Base-by-base conservation (phyloP, 2,888 invertebrate species). In the Fragum sueziense region DNA sequence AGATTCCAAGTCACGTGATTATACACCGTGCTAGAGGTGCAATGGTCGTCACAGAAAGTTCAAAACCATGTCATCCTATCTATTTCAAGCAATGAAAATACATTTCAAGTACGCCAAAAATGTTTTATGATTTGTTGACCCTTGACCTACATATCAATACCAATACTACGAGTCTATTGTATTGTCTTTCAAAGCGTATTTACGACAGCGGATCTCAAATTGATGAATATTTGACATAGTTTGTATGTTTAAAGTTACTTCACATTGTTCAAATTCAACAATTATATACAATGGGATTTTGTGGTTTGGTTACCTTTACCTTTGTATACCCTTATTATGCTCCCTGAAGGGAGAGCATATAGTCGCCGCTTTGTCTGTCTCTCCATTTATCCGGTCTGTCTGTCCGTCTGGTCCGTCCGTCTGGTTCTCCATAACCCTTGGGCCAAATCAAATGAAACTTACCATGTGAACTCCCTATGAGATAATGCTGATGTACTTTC, bases 151-250 rank as follows among this genome's bases (percentile, higher is more conserved):
- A 47, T 47, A 47, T 47, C 47, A 47, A 47, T 47, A 47, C 47
- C 47, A 20, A 14, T 9, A 47, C 47, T 47, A 20, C 47, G 3
- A 47, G n/a, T 47, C 14, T 47, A 47, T 14, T 6, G 37, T 47
- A 47, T 47, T 47, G 47, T 47, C 17, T 47, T 14, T 14, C 17
- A 47, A 47, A 47, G 20, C n/a, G 7, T 47, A 47, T 47, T 4
- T 47, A 14, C 14, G n/a, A 20, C 2, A n/a, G 47, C n/a, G 9
- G 57, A 61, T 61, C 61, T 29, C 14, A 17, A 61, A 61, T 61
- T 61, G 61, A 61, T 61, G 61, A 61, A 61, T 61, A 33, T 61
- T 61, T 61, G 61, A 61, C 61, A 61, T 61, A 61, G 61, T 61
- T 61, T 61, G 11, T 33, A 31, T 61, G 61, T 61, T 25, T 61